Evolutionary conservation across 2,888 invertebrate species (phyloP), one percentile per base, ranked within the genome.

Genomic region (Hedychridium roseum): DNA sequence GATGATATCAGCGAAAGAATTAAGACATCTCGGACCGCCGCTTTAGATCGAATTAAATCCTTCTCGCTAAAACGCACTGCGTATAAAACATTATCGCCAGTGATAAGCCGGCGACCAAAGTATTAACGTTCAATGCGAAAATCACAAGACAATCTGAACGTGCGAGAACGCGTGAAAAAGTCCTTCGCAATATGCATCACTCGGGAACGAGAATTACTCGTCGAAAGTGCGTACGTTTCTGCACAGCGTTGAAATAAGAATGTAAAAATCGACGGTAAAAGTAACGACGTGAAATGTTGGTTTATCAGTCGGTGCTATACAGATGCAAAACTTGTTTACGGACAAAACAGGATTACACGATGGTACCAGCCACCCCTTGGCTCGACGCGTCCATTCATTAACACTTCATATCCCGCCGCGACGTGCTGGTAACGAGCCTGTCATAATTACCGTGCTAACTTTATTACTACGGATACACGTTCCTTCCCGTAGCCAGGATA

Each of bases 381-480:
- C 67, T 67, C 69, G 64, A 66, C 65, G 61, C 66, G 72, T 74
- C 70, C 76, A 76, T 76, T 77, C 76, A 78, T 77, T 77, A 78
- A 71, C 76, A 74, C 77, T 76, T 77, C 77, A 75, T 76, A 76
- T 75, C 71, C 69, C 70, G 71, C 50, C 67, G 70, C 71, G 76
- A 78, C 78, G 73, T 72, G 71, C 69, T 66, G 68, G 74, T 78
- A 78, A 78, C 78, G 77, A 78, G 76, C 74, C 71, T 78, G 78
- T 78, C 78, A 78, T 78, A 78, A 78, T 78, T 78, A 77, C 67
- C 75, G 64, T 59, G 71, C 74, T 73, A 78, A 77, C 76, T 76
- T 76, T 76, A 77, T 78, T 76, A 77, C 69, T 60, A 54, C 61
- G 70, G 60, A 70, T 68, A 65, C 63, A 63, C 64, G 59, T 60